Evolutionary conservation across 64 coral and sea anemone genomes (phyloP).

Genomic region (Dendrophyllia cribrosa): DNA sequence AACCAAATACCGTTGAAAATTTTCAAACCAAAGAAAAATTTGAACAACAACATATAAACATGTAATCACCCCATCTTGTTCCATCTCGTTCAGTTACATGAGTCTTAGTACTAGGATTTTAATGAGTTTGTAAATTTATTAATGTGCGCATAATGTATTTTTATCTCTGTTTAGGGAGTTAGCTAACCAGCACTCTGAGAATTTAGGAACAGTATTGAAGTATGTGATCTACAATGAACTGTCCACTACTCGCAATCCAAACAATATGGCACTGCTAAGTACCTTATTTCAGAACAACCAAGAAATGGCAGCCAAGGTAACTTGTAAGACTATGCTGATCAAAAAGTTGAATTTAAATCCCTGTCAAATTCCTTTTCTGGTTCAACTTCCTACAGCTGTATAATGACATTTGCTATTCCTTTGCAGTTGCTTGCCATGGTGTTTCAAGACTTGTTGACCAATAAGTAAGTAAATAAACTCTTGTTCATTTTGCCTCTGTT

Average conservation of each 20-base stretch:
- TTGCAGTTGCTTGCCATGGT: conserved; percentile 91
- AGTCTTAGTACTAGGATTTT: too few relatives aligned
- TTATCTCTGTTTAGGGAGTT: conserved; percentile 69
- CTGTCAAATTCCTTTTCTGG: too few relatives aligned
- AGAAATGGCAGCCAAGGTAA: conserved; percentile 89
- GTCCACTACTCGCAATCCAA: conserved; percentile 91
- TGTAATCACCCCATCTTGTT: too few relatives aligned
- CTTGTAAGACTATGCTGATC: not conserved
- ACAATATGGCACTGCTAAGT: conserved; percentile 90
- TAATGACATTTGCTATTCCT: not conserved
- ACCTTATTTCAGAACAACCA: conserved; percentile 85
- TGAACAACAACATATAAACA: too few relatives aligned
- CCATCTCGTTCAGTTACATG: too few relatives aligned
- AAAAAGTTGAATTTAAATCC: too few relatives aligned
- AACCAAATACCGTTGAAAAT: too few relatives aligned
- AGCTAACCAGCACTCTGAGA: conserved; percentile 86
- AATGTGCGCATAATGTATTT: not conserved
- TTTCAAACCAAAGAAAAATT: too few relatives aligned
- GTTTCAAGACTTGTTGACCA: conserved; percentile 93
- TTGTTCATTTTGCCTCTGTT: not conserved
- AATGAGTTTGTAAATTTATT: not conserved
- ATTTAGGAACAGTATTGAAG: conserved; percentile 91
- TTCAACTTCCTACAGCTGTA: too few relatives aligned
- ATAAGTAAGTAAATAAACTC: conserved; percentile 74
- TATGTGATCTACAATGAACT: conserved; percentile 98